Evolutionary conservation across 2,888 invertebrate species (phyloP), one percentile per base, ranked within the genome.

Genomic region (Sarcophaga variegata): DNA sequence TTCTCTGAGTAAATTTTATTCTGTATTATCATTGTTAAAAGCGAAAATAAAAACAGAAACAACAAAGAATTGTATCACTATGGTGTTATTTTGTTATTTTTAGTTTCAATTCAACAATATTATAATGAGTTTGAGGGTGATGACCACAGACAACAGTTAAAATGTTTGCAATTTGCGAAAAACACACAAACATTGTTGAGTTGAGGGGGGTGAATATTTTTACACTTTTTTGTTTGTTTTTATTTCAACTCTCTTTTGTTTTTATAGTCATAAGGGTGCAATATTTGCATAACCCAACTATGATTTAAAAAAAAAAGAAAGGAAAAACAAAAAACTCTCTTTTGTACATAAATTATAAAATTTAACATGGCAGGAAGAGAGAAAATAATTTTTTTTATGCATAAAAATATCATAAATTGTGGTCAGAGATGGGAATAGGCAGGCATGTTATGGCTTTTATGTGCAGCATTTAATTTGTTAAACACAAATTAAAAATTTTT

Each of bases 101-200:
- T 66, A 37, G 54, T 54, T 66, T 78, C 72, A 78, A 37, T 81
- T 63, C 66, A 71, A 47, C 10, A 62, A 62, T 63, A 60, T 78
- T 37, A n/a, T 75, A 84, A 78, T 62, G 2, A 11, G 80, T 84
- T 82, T 82, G 84, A 54, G 67, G 84, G 60, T 87, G 87, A 87
- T 84, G 87, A 87, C 87, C 87, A 87, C 81, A 84, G 84, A 87
- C 87, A 87, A 87, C 79, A 84, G 64, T 78, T 78, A 84, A 84
- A 84, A 79, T 84, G 76, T 84, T 84, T 54, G 12, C 54, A 54
- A 17, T 37, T 8, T 14, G 17, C 54, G 54, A 54, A 54, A 14
- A 54, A 12, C 12, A 12, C 17, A 54, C 54, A 54, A 54, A 54
- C 12, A 54, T 14, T 14, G 17, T 54, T 54, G 5, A 14, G 17